Evolutionary conservation across 2,797 vertebrate species (phyloP).

Genomic region (Vultur gryphus): DNA sequence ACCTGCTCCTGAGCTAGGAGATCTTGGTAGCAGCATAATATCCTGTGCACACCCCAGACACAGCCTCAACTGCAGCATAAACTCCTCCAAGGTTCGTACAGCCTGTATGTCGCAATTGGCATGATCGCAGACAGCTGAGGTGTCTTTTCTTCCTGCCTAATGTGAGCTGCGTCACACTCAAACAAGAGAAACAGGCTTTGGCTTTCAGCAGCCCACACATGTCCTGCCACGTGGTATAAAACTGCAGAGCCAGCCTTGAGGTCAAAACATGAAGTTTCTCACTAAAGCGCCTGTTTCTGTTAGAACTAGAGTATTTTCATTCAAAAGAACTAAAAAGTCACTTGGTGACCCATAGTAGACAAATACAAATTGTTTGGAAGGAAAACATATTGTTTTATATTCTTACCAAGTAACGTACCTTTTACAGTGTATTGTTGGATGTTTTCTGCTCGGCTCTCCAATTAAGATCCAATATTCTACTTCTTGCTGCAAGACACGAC

Average conservation of each 20-base stretch:
- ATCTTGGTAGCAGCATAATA: not conserved
- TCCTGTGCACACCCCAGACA: not conserved
- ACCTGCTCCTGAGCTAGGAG: not conserved
- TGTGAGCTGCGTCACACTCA: not conserved
- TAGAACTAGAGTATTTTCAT: not conserved
- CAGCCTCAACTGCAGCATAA: not conserved
- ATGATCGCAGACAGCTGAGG: accelerated
- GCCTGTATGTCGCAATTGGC: not conserved
- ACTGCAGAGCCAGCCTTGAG: not conserved
- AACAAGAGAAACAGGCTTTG: not conserved
- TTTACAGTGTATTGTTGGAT: conserved; percentile 98
- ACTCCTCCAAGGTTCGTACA: not conserved
- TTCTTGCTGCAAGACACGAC: conserved; percentile 84
- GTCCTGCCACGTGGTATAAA: not conserved
- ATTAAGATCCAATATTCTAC: conserved; percentile 97
- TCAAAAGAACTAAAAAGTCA: not conserved
- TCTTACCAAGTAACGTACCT: conserved; percentile 77
- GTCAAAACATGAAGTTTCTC: not conserved
- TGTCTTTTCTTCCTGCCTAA: not conserved
- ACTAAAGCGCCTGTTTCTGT: not conserved
- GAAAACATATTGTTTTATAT: not conserved
- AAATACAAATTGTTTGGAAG: not conserved
- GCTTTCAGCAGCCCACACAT: not conserved
- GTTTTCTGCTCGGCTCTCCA: conserved; percentile 96
- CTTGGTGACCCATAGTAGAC: not conserved